Evolutionary conservation across 2,797 vertebrate species (phyloP).

Genomic region (Lepilemur septentrionalis): DNA sequence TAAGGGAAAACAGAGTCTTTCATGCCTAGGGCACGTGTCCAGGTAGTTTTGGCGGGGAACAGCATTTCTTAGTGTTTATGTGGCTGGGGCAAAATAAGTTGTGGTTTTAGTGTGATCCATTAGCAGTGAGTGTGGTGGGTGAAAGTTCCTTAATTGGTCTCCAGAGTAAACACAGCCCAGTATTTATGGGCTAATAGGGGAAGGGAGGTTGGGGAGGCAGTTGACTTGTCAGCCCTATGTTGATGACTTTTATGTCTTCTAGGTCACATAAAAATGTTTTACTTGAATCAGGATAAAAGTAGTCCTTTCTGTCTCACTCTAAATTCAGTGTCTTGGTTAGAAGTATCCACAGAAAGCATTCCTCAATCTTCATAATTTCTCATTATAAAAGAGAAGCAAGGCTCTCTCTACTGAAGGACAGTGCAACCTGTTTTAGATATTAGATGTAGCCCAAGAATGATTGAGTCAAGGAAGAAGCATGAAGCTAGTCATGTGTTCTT

Average conservation of each 20-base stretch:
- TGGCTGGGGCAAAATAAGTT: conserved; percentile 5
- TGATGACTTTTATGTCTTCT: not conserved
- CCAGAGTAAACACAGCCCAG: not conserved
- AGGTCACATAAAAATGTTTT: conserved; percentile 17
- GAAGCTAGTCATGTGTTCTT: not conserved
- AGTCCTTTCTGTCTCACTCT: not conserved
- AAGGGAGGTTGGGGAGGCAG: not conserved
- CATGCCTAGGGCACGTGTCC: conserved; percentile 5
- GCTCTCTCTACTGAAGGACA: not conserved
- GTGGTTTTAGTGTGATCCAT: conserved; percentile 59
- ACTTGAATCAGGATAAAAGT: conserved; percentile 16
- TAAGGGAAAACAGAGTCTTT: conserved; percentile 5
- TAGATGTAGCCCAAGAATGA: not conserved
- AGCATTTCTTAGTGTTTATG: conserved; percentile 40
- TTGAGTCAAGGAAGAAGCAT: not conserved
- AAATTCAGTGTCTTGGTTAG: not conserved
- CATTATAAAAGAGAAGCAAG: not conserved
- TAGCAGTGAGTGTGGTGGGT: conserved; percentile 57
- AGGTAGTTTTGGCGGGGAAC: conserved; percentile 22
- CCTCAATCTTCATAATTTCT: not conserved
- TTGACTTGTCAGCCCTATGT: not conserved
- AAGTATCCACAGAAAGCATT: not conserved
- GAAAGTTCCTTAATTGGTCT: conserved; percentile 44
- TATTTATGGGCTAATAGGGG: conserved; percentile 56
- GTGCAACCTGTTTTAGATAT: not conserved